Base-by-base conservation (phyloP, 2,797 vertebrate genomes). In the Lacerta agilis region DNA sequence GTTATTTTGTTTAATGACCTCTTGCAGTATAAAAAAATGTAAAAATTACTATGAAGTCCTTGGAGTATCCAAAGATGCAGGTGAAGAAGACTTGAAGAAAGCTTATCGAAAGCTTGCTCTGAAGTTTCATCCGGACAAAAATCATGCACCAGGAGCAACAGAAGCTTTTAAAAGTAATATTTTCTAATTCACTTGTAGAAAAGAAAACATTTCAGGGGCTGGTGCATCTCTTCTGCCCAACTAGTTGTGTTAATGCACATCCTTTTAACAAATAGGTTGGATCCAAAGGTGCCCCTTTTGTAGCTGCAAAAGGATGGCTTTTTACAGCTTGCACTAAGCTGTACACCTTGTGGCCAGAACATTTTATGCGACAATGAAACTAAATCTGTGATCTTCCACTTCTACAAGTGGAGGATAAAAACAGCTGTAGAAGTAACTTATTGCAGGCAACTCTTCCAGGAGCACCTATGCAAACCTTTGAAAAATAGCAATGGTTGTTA, bases 71-170 rank as follows among this genome's bases (percentile, higher is more conserved):
- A 99, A 99, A 96, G 98, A 99, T 89, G 98, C 98, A 67, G 96
- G 95, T 87, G 99, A 99, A 29, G 99, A 99, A 82, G 99, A 99
- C 92, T 96, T 99, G 71, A 99, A 99, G 96, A 99, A 98, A 93
- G 98, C 99, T 86, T 99, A 99, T 94, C 97, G 98, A 94, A 99
- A 98, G 94, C 97, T 99, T 90, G 99, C 99, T 4, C 97, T 99
- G 92, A 99, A 98, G 97, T 99, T 99, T 95, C 99, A 99, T 94
- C 99, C 99, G 3, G 99, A 99, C 95, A 99, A 99, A 96, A 99
- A 99, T 91, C 98, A 98, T 3, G 98, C 98, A 58, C 98, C 98
- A 1, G 99, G 98, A 97, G 99, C 99, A 89, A 99, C 98, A 49
- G 99, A 99, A 89, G 99, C 98, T 94, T 99, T 99, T 96, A 99